phyloP scores from a whole-genome alignment of 2,888 invertebrate genomes.

The Bellardia pandia region DNA sequence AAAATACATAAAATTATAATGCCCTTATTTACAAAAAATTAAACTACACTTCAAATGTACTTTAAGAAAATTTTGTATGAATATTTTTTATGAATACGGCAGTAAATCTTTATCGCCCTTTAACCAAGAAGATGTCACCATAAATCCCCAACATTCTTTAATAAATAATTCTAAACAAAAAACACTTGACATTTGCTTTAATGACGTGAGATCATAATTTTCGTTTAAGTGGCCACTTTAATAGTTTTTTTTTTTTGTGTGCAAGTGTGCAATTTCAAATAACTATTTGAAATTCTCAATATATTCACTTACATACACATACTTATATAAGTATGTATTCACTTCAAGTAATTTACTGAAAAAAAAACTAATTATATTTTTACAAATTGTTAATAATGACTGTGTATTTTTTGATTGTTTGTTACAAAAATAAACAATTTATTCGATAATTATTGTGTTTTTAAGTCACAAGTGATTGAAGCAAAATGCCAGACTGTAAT shows the following conservation, averaged over 20 bases:
- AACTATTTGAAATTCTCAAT: background rate
- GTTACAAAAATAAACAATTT: constrained; percentile 21
- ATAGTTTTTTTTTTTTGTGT: background rate
- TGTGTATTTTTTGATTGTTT: constrained; percentile 1
- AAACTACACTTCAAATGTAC: too few relatives aligned
- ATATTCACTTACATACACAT: background rate
- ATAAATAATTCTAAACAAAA: background rate
- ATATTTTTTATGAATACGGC: too few relatives aligned
- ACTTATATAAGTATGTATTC: background rate
- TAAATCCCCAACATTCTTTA: background rate
- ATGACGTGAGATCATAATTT: background rate
- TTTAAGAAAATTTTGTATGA: too few relatives aligned
- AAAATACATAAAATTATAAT: too few relatives aligned
- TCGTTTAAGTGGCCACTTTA: constrained; percentile 27
- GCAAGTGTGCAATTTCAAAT: constrained; percentile 1
- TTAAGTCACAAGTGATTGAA: constrained; percentile 31
- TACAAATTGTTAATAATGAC: constrained; percentile 49
- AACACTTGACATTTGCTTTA: background rate
- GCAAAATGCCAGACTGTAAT: background rate
- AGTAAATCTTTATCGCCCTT: too few relatives aligned
- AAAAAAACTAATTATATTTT: constrained; percentile 13
- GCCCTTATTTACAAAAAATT: too few relatives aligned
- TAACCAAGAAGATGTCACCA: too few relatives aligned
- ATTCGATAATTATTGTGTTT: constrained; percentile 45
- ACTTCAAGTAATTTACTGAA: background rate